Evolutionary conservation across 2,888 invertebrate species (phyloP), one percentile per base, ranked within the genome.

Genomic region (Coecobrya sp.): DNA sequence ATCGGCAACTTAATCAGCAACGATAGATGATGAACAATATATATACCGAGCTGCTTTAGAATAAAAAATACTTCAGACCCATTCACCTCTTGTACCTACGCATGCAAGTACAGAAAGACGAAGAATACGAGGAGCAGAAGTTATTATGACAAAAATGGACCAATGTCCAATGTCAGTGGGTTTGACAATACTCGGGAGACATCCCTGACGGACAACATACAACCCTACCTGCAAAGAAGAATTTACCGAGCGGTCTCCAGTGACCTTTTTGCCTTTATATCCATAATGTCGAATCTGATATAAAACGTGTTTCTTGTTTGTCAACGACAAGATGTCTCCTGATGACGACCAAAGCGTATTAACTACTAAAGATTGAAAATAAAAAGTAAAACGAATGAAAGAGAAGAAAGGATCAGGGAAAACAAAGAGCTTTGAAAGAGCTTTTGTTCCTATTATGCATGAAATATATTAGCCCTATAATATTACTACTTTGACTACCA

Each of bases 301-400:
- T 42, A 79, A n/a, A n/a, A 36, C 52, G 79, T 25, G 79, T 13
- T 52, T 52, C 16, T 13, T 55, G 27, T 70, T 70, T 49, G 52
- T 19, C 8, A 25, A 25, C 55, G 52, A 79, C 79, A 79, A 79
- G 19, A 79, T 52, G 79, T 27, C 30, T 73, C 8, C 42, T n/a
- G n/a, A 79, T 79, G 5, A 52, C 27, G 27, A 79, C 79, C 52
- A 52, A 76, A 49, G 79, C 16, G 79, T 79, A 79, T 79, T 79
- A 79, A 55, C 79, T 79, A 55, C 76, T 49, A 16, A 70, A 45
- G 49, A 25, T 45, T 76, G 76, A 22, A 19, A 76, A 49, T 76
- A 76, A 52, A 79, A 79, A 52, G 79, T 52, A n/a, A 79, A 79
- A 79, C 11, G 52, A 79, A 36, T 27, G 55, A 52, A 79, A 36